Percentiles rank a stretch among this genome's conserved stretches.
Evolutionary conservation across 1,140 invertebrate genomes (phyloP).

Genomic region (Drosophila chauvacae): DNA sequence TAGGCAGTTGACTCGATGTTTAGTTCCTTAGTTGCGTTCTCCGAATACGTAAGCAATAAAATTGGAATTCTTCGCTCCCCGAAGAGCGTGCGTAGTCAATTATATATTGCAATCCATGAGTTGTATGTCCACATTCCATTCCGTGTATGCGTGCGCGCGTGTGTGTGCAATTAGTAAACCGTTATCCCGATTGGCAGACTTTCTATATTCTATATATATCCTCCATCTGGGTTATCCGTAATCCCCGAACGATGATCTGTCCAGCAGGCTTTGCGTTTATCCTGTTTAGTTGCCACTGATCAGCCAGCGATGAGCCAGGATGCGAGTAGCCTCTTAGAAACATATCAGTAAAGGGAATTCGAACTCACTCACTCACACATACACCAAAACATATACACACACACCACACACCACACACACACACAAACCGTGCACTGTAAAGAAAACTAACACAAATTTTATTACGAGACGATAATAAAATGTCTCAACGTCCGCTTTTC

Average conservation of each 20-base stretch:
- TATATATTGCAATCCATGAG: slow-evolving; percentile 32
- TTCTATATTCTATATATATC: slow-evolving; percentile 8
- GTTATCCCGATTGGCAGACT: neutral
- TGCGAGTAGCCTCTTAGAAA: slow-evolving; percentile 82
- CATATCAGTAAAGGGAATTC: slow-evolving; percentile 75
- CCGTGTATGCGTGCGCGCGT: slow-evolving; percentile 33
- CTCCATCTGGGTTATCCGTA: slow-evolving; percentile 18
- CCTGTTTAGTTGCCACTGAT: slow-evolving; percentile 37
- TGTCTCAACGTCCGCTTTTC: slow-evolving; percentile 78
- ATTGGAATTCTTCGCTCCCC: slow-evolving; percentile 22
- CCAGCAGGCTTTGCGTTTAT: slow-evolving; percentile 32
- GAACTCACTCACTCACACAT: slow-evolving; percentile 44
- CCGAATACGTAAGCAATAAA: slow-evolving; percentile 61
- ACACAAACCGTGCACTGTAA: slow-evolving; percentile 57
- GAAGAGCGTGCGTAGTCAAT: slow-evolving; percentile 36
- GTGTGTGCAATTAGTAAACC: slow-evolving; percentile 1
- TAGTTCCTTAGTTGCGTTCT: slow-evolving; percentile 40
- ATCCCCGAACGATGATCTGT: slow-evolving; percentile 31
- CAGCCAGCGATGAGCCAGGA: slow-evolving; percentile 59
- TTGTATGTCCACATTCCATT: slow-evolving; percentile 45
- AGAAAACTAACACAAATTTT: slow-evolving; percentile 62
- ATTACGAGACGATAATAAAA: slow-evolving; percentile 68
- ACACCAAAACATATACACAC: slow-evolving; percentile 17
- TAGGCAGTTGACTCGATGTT: slow-evolving; percentile 38
- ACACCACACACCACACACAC: slow-evolving; percentile 13